Evolutionary conservation across 2,888 invertebrate species (phyloP), one percentile per base, ranked within the genome.

Genomic region (Dioctria rufipes): DNA sequence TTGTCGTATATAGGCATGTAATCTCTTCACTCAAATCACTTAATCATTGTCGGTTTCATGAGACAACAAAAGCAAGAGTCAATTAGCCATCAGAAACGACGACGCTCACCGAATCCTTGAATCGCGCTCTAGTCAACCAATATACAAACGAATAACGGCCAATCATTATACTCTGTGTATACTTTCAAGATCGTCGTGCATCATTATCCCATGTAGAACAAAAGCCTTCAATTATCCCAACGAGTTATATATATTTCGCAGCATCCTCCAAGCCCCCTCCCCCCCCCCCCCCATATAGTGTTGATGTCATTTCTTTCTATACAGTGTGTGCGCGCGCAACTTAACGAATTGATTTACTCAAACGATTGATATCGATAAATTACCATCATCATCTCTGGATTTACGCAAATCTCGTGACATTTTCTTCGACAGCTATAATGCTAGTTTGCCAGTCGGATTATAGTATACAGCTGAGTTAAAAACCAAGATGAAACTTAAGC

Each of bases 381-480:
- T 80, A 71, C 77, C 49, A 73, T 78, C 81, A 80, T 81, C 80
- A 69, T 81, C 65, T 42, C 80, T 46, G 61, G 61, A 46, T 69
- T 54, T 80, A 80, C 81, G 81, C 69, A 80, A 81, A 81, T 80
- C 65, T 80, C 71, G 77, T 71, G 78, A 78, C 80, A 80, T 80
- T 78, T 81, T 65, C 40, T 39, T 58, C 43, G 79, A 79, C 71
- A 71, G 51, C 43, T 46, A 39, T 25, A 25, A 25, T 58, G 71
- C 54, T 73, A 6, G 42, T 8, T 73, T 73, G n/a, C 54, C n/a
- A 58, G 58, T 46, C 67, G 49, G 40, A 40, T 63, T 37, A 39
- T 25, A 63, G 8, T 39, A 40, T 9, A 25, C 25, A 5, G 40
- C 40, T 37, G 37, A 63, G 40, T 6, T 63, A 40, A 63, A 63